Conservation (phyloP, 2,113 vertebrate genomes). For the Cololabis saira region DNA sequence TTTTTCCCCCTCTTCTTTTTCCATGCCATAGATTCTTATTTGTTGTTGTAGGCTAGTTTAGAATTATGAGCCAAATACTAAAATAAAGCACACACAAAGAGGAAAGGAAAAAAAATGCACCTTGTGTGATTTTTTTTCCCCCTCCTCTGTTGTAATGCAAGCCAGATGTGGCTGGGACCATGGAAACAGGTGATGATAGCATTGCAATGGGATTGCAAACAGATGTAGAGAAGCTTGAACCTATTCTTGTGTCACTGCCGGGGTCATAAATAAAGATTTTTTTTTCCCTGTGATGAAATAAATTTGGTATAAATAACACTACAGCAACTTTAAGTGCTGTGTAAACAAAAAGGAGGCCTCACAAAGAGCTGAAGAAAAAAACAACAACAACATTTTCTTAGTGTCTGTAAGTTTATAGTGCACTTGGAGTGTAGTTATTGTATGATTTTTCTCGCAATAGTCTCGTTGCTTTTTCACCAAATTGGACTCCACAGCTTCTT, state of each 20-base stretch:
- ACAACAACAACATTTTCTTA: neutral
- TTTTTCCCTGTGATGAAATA: slow-evolving; percentile 64
- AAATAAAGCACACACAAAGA: slow-evolving; percentile 71
- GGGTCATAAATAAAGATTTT: slow-evolving; percentile 79
- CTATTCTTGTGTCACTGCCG: slow-evolving; percentile 78
- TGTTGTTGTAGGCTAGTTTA: slow-evolving; percentile 83
- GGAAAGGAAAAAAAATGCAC: slow-evolving; percentile 82
- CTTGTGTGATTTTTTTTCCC: slow-evolving; percentile 83
- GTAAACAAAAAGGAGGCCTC: slow-evolving; percentile 52
- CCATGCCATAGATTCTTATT: slow-evolving; percentile 75
- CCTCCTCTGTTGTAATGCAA: slow-evolving; percentile 79
- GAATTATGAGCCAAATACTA: slow-evolving; percentile 82
- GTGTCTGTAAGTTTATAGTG: slow-evolving; percentile 7
- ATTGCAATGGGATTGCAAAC: slow-evolving; percentile 87
- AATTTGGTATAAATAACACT: slow-evolving; percentile 70
- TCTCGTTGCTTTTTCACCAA: slow-evolving; percentile 25
- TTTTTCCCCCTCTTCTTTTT: slow-evolving; percentile 47
- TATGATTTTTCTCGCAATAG: slow-evolving; percentile 1
- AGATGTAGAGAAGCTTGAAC: slow-evolving; percentile 83
- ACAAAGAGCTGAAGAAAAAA: neutral
- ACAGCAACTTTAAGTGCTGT: slow-evolving; percentile 39
- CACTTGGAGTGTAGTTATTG: slow-evolving; percentile 13
- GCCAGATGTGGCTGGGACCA: slow-evolving; percentile 89
- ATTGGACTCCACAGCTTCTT: slow-evolving; percentile 25
- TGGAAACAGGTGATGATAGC: slow-evolving; percentile 95